Base-by-base conservation (phyloP, 2,888 invertebrate genomes). In the Torymus tubicola region DNA sequence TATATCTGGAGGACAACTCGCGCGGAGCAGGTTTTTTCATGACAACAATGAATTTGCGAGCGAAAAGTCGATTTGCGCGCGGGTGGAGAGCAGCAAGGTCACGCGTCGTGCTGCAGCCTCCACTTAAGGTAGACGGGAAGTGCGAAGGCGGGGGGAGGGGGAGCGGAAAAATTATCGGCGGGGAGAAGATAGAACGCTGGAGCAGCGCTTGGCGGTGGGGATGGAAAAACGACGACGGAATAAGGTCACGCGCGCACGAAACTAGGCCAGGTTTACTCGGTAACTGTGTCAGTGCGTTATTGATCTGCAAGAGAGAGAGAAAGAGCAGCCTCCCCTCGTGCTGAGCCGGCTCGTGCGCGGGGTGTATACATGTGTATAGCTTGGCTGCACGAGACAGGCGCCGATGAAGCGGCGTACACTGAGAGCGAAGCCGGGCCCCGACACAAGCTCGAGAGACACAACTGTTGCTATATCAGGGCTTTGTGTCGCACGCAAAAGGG, bases 191-290 rank as follows among this genome's bases (percentile, higher is more conserved):
- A 60, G 50, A 13, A 0, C 16, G 58, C 4, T n/a, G 16, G 11
- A 12, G 60, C 2, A 2, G 57, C 10, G 16, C 18, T n/a, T 57
- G 4, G 14, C 14, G 21, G 24, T 4, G 55, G 18, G 82, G 84
- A 83, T 73, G 81, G 75, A 74, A 80, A 81, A 73, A 14, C 52
- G 60, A 16, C 55, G 61, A 53, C 12, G 84, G 87, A 87, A 87
- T 86, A 88, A 87, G 88, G 88, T 88, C 87, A 86, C 42, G 60
- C 58, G 58, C 74, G 60, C 67, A 63, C 82, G 81, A 87, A 90
- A 88, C 87, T 88, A 85, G 90, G 90, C 88, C 90, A 90, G 90
- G 90, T 90, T 90, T 90, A 90, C 90, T 89, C 89, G 90, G 90
- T 89, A 90, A 90, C 87, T 89, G 85, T 89, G 90, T 90, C 90